Evolutionary conservation across 2,113 vertebrate genomes (phyloP).

Genomic region (Chaetodon trifascialis): DNA sequence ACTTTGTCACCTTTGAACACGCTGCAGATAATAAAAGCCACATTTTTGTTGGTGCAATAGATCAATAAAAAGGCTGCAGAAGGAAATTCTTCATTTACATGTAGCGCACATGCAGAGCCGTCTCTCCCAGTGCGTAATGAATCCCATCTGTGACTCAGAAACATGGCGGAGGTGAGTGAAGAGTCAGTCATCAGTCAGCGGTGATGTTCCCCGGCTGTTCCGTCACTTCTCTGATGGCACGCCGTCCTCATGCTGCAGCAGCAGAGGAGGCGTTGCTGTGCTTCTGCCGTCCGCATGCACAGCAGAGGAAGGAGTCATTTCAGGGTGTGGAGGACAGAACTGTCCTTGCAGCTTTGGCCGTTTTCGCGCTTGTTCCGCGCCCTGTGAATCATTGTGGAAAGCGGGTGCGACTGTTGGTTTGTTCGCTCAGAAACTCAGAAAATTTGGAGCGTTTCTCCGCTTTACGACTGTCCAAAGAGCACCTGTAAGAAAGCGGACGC

Average conservation of each 20-base stretch:
- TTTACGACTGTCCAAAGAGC: not conserved
- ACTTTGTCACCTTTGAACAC: not conserved
- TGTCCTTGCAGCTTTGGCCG: constrained; percentile 12
- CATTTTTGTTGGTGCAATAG: not conserved
- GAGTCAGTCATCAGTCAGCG: not conserved
- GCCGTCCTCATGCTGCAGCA: not conserved
- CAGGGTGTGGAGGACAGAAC: constrained; percentile 25
- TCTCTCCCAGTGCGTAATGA: not conserved
- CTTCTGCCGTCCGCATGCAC: not conserved
- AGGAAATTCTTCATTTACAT: not conserved
- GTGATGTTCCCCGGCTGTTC: not conserved
- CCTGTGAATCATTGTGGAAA: constrained; percentile 20
- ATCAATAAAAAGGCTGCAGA: not conserved
- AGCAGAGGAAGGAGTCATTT: constrained; percentile 5
- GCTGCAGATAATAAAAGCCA: not conserved
- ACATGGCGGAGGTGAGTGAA: not conserved
- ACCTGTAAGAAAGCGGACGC: not conserved
- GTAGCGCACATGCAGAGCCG: not conserved
- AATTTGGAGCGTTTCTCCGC: not conserved
- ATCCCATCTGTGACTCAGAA: not conserved
- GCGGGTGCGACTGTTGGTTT: not conserved
- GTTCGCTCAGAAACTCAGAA: constrained; percentile 15
- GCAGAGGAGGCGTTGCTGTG: constrained; percentile 3
- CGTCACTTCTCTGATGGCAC: constrained; percentile 15
- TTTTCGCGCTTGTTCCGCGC: constrained; percentile 16